Evolutionary conservation across 2,888 invertebrate genomes (phyloP), one percentile per base, ranked within the genome.

Genomic region (Poecilus cupreus): DNA sequence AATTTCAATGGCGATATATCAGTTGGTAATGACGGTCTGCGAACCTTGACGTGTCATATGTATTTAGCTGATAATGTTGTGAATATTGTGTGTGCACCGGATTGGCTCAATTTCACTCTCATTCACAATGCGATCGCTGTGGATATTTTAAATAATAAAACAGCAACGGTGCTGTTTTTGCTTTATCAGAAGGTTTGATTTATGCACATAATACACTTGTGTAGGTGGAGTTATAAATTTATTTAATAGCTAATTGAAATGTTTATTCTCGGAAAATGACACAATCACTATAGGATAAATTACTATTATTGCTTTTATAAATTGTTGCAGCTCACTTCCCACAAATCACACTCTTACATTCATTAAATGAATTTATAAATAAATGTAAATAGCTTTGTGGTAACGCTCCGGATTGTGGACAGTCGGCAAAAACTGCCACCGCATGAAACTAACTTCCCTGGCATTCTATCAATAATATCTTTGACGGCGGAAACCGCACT

Each of bases 1-100:
- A 13, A 64, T 64, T 64, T 64, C 24, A 64, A 64, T 64, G 64
- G 64, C 16, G 64, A 24, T 32, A 49, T 49, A 64, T 60, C 60
- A 60, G 26, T 64, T 64, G 64, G 6, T 32, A n/a, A 64, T 32
- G 64, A 64, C 64, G 64, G 13, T 22, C 24, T 22, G n/a, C 10
- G 18, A 32, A 64, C 32, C 32, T 26, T 32, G 64, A 26, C 37
- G 13, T 32, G 64, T 64, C 64, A 64, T 57, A 18, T 64, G 37
- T 11, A 8, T 11, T 11, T 32, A 8, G 54, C 20, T 54, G 54
- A 22, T 51, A 51, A 54, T 22, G 54, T 20, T 51, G 51, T 20
- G 54, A 54, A 54, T 54, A 20, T 54, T 11, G 20, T 20, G 20
- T 20, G 1, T 11, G 20, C 54, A 54, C 22, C 22, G 54, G 18